These are phyloP conservation scores for Ophiothrix spiculata DNA, from an alignment of 35 echinoderm and acorn worm species.

Conservation along the genomic window DNA sequence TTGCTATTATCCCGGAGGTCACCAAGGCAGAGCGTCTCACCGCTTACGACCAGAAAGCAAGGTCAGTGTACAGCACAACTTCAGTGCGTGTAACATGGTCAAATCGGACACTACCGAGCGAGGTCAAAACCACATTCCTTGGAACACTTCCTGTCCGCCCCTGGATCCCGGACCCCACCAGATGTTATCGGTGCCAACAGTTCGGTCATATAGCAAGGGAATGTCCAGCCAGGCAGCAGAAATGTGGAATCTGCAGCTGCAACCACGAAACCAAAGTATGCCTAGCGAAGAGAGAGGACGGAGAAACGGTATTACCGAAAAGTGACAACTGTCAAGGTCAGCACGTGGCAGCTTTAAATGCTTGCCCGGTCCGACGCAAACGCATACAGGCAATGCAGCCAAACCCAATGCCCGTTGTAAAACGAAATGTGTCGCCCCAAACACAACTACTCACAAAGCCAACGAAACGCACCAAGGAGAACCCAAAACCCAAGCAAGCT, in stretches of 20 bases:
- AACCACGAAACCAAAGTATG: not conserved
- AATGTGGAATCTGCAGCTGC: not conserved
- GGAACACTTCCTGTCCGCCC: not conserved
- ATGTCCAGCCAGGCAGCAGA: not conserved
- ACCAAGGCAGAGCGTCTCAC: not conserved
- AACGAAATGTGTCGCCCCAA: too few relatives aligned
- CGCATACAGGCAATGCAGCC: not conserved
- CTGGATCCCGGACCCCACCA: not conserved
- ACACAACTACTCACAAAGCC: not conserved
- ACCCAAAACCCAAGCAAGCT: too few relatives aligned
- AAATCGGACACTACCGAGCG: not conserved
- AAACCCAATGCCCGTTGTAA: not conserved
- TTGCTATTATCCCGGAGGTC: slow-evolving; percentile 4
- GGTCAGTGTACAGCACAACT: not conserved
- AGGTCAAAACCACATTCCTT: not conserved
- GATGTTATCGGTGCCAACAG: slow-evolving; percentile 9
- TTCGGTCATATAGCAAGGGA: slow-evolving; percentile 7
- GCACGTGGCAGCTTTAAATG: not conserved
- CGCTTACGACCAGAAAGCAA: not conserved
- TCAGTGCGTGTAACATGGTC: not conserved
- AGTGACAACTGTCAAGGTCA: not conserved
- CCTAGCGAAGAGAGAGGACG: not conserved
- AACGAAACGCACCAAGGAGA: not conserved
- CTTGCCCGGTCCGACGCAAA: not conserved
- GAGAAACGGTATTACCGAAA: not conserved